Evolutionary conservation across 2,113 vertebrate genomes (phyloP).

Genomic region (Nibea coibor): DNA sequence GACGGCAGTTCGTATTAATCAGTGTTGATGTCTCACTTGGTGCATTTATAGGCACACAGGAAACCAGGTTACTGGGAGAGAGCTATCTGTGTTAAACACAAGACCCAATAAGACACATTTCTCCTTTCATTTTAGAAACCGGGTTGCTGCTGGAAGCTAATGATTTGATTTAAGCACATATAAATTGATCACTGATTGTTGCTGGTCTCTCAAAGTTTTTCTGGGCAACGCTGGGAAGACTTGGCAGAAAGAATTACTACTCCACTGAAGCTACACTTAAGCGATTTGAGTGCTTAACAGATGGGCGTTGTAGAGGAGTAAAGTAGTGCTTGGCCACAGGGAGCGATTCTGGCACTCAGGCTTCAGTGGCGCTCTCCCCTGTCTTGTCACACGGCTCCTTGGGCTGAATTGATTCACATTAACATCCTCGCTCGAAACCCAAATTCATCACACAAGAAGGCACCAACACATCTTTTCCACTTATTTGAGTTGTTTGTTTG

Average conservation of each 20-base stretch:
- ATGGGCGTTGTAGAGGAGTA: neutral
- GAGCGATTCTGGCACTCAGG: neutral
- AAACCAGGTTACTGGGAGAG: neutral
- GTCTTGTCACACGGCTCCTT: neutral
- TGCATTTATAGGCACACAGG: neutral
- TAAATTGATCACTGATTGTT: neutral
- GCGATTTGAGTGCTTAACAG: slow-evolving; percentile 13
- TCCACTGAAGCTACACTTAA: neutral
- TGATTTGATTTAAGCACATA: neutral
- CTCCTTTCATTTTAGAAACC: neutral
- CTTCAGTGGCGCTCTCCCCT: neutral
- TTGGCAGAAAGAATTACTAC: neutral
- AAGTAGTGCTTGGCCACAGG: slow-evolving; percentile 18
- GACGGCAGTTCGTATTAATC: slow-evolving; percentile 14
- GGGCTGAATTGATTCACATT: neutral
- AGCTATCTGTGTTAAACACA: neutral
- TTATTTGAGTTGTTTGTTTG: neutral
- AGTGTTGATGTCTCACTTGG: neutral
- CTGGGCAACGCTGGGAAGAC: neutral
- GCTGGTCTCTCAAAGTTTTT: neutral
- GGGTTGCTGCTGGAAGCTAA: neutral
- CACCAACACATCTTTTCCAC: too few relatives aligned
- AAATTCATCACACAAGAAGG: neutral
- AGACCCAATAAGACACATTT: neutral
- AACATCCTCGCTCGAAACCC: neutral